Evolutionary conservation across 2,113 vertebrate species (phyloP).

Genomic region (Pomatostomus ruficeps): DNA sequence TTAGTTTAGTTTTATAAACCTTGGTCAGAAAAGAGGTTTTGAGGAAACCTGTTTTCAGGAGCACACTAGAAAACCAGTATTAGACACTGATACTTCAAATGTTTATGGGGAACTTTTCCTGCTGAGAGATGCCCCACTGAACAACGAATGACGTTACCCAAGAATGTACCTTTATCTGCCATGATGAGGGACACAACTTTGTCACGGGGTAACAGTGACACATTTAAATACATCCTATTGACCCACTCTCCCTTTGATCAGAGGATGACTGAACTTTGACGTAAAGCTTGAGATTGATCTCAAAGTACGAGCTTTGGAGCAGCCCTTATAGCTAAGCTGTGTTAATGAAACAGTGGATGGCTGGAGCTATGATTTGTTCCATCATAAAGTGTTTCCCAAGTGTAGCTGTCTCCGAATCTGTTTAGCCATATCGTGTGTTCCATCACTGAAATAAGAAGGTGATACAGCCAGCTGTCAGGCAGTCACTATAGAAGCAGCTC

Average conservation of each 20-base stretch:
- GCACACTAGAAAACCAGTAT: neutral
- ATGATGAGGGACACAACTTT: neutral
- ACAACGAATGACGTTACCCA: neutral
- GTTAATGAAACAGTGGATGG: neutral
- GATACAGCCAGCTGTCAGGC: neutral
- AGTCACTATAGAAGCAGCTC: neutral
- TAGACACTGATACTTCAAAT: neutral
- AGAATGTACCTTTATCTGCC: neutral
- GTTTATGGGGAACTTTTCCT: neutral
- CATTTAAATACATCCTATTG: neutral
- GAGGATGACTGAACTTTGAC: neutral
- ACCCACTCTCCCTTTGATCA: neutral
- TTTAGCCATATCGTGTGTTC: neutral
- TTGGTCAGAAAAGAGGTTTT: neutral
- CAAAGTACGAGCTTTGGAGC: neutral
- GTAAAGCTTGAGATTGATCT: neutral
- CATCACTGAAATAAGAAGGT: neutral
- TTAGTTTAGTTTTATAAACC: neutral
- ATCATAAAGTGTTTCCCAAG: neutral
- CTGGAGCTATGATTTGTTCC: neutral
- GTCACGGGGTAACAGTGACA: neutral
- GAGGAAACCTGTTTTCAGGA: neutral
- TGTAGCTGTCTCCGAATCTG: neutral
- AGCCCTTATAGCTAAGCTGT: neutral
- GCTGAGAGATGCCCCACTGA: neutral